These are phyloP conservation scores for Neoitamus cyanurus DNA, from an alignment of 2,888 invertebrate genomes.

Conservation along the genomic window DNA sequence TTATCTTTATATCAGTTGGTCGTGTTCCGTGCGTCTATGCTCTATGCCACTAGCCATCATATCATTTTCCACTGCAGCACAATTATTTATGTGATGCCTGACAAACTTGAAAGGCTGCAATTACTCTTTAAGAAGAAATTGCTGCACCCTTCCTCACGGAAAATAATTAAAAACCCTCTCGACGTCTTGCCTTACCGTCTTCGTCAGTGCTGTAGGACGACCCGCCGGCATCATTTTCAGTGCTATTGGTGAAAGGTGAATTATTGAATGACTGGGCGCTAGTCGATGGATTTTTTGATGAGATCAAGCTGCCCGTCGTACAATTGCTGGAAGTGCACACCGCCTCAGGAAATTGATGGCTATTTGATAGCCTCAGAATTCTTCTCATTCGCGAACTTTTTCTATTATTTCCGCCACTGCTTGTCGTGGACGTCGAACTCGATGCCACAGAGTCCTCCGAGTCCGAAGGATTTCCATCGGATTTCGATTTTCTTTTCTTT, in stretches of 20 bases:
- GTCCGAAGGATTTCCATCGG: constrained; percentile 2
- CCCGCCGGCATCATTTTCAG: background rate
- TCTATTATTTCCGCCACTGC: background rate
- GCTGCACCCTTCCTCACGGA: background rate
- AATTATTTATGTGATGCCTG: background rate
- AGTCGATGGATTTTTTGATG: constrained; percentile 16
- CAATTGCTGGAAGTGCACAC: constrained; percentile 3
- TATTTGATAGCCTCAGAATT: background rate
- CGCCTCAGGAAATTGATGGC: background rate
- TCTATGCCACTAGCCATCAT: background rate
- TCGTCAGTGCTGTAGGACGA: background rate
- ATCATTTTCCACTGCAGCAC: background rate
- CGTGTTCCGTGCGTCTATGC: background rate
- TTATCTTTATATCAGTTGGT: background rate
- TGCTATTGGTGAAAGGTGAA: constrained; percentile 25
- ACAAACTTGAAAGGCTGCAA: background rate
- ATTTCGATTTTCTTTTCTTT: constrained; percentile 26
- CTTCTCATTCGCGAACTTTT: background rate
- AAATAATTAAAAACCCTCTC: background rate
- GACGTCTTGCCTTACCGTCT: background rate
- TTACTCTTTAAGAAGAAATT: background rate
- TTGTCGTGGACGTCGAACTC: background rate
- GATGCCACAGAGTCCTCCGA: constrained; percentile 21
- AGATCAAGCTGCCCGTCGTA: background rate
- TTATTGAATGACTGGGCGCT: constrained; percentile 19